Evolutionary conservation across 2,113 vertebrate species (phyloP).

Genomic region (Halichoerus grypus): DNA sequence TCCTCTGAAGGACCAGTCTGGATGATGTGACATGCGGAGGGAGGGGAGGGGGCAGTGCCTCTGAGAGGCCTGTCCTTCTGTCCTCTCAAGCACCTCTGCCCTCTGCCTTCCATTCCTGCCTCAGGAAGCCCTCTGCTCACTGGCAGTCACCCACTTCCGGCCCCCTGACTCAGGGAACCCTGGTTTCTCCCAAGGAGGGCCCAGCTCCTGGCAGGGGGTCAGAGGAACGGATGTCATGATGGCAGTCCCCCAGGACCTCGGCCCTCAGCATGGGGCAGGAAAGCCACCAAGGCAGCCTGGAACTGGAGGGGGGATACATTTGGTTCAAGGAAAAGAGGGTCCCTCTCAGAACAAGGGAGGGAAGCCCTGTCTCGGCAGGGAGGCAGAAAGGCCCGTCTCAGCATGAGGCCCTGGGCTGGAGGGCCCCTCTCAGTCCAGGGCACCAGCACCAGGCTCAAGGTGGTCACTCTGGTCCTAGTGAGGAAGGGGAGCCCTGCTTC

Average conservation of each 20-base stretch:
- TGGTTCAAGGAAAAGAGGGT: background rate
- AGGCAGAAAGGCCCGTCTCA: background rate
- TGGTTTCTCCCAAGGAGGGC: background rate
- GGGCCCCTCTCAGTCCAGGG: too few relatives aligned
- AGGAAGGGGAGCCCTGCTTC: background rate
- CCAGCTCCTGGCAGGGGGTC: background rate
- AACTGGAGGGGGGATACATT: background rate
- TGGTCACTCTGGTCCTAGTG: background rate
- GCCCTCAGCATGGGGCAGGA: background rate
- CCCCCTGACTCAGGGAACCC: background rate
- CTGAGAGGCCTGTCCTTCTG: background rate
- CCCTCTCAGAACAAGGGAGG: background rate
- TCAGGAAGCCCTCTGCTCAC: background rate
- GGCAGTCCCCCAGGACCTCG: background rate
- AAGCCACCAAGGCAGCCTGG: background rate
- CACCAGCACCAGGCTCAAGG: background rate
- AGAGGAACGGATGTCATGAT: background rate
- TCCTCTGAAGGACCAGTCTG: background rate
- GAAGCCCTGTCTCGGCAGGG: background rate
- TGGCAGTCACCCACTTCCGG: background rate
- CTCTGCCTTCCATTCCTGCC: background rate
- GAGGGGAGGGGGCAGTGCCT: background rate
- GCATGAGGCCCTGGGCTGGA: background rate
- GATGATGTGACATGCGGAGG: background rate
- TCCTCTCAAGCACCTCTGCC: background rate